Percentiles rank a stretch among this genome's conserved stretches.
These are phyloP conservation scores for Catostomus latipinnis DNA, from an alignment of 2,797 vertebrate species.

Conservation along the genomic window DNA sequence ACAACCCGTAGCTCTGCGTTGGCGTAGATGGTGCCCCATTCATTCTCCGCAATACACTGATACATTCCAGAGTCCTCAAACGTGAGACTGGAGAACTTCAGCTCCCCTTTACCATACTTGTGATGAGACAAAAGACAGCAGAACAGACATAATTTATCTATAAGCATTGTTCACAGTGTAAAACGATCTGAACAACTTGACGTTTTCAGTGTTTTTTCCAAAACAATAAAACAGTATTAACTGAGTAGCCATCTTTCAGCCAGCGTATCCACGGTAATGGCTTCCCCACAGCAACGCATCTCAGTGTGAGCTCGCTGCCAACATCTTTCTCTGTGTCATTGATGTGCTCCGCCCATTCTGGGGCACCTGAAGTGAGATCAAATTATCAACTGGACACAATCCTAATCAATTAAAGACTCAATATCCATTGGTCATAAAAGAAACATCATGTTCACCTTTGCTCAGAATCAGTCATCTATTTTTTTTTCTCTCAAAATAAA, in stretches of 20 bases:
- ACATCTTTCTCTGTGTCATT: slow-evolving; percentile 96
- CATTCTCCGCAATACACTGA: slow-evolving; percentile 95
- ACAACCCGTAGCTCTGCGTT: slow-evolving; percentile 95
- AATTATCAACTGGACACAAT: not conserved
- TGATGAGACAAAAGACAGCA: not conserved
- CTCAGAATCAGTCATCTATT: not conserved
- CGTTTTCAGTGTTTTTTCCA: too few species aligned
- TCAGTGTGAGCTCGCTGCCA: slow-evolving; percentile 92
- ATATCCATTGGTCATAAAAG: too few species aligned
- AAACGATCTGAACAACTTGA: not conserved
- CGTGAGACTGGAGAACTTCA: slow-evolving; percentile 89
- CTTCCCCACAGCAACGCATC: slow-evolving; percentile 91
- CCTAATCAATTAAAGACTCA: too few species aligned
- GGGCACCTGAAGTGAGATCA: slow-evolving; percentile 79
- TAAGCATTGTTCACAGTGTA: not conserved
- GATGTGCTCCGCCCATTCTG: slow-evolving; percentile 96
- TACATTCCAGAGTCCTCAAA: slow-evolving; percentile 96
- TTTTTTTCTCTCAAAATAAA: too few species aligned
- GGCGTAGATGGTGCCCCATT: slow-evolving; percentile 90
- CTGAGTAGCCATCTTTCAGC: slow-evolving; percentile 94
- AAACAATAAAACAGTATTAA: slow-evolving; percentile 67
- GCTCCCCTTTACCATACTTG: slow-evolving; percentile 91
- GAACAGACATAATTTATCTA: not conserved
- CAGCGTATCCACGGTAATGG: slow-evolving; percentile 93
- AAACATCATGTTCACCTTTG: not conserved